These are phyloP conservation scores for Esox lucius DNA, from an alignment of 2,797 vertebrate species.

Conservation along the genomic window DNA sequence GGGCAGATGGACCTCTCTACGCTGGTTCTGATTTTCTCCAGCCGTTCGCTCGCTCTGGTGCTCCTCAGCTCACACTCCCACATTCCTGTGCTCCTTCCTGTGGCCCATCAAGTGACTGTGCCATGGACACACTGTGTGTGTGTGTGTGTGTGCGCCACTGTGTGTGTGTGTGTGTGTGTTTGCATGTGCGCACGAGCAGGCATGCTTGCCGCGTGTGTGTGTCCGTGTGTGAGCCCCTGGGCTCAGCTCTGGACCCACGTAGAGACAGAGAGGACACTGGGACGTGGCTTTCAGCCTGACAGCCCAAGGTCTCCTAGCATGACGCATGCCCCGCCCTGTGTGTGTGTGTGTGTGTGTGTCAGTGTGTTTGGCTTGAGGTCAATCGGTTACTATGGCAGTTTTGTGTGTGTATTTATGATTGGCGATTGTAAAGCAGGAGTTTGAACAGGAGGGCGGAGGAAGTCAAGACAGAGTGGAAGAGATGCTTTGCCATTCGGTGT, in stretches of 20 bases:
- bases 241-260: conserved; percentile 26
- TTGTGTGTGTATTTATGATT: conserved; percentile 43
- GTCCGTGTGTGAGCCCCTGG: conserved; percentile 10
- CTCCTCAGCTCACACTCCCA: not conserved
- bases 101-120: not conserved
- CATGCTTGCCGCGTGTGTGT: conserved; percentile 19
- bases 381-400: conserved; percentile 58
- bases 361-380: conserved; percentile 32
- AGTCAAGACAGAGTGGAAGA: conserved; percentile 15
- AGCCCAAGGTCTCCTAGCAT: conserved; percentile 50
- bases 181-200: conserved; percentile 7
- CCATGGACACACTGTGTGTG: not conserved
- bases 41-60: not conserved
- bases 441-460: not conserved
- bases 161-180: conserved; percentile 11
- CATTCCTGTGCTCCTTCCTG: not conserved
- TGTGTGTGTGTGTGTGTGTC: not conserved
- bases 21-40: not conserved
- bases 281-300: conserved; percentile 42
- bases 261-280: not conserved
- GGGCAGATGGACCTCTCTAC: not conserved
- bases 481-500: not conserved
- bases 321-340: conserved; percentile 30
- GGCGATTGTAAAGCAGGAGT: not conserved
- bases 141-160: conserved; percentile 10